Evolutionary conservation across 1,140 invertebrate species (phyloP), one percentile per base, ranked within the genome.

Genomic region (Cyclina sinensis): DNA sequence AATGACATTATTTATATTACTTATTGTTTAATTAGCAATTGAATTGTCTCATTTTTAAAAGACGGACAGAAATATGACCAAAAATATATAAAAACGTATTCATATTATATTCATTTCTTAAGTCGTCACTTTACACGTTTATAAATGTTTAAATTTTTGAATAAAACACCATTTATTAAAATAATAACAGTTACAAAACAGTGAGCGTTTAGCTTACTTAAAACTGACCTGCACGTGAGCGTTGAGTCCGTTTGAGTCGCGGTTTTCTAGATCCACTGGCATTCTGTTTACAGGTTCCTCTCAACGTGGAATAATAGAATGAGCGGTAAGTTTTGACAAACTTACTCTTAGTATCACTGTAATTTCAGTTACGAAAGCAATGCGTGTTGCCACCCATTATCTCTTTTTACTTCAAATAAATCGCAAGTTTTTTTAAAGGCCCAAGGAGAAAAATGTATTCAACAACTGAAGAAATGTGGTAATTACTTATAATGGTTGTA

Each of bases 181-280:
- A n/a, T n/a, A n/a, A n/a, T n/a, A n/a, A n/a, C n/a, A n/a, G n/a
- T n/a, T n/a, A n/a, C n/a, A n/a, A n/a, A n/a, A n/a, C n/a, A n/a
- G n/a, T n/a, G n/a, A n/a, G n/a, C n/a, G n/a, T n/a, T n/a, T n/a
- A n/a, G n/a, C n/a, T n/a, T 24, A 18, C 5, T 5, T 24, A 11
- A 5, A n/a, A 84, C 46, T 43, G 12, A 85, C 83, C 70, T 54
- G 16, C 0, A 85, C 32, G 48, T 85, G 83, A 14, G 7, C 35
- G 35, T 85, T 85, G 11, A 85, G 30, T 7, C 43, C 70, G 32
- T 85, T 85, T 21, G 83, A 70, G 46, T 85, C 83, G 24, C 83
- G 57, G 48, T 76, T 59, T 21, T 46, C 30, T 0, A 84, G 24
- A 32, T 84, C 81, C 9, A 84, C 39, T 0, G 35, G 51, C 39